Percentiles rank a stretch among this genome's conserved stretches.
phyloP scores from a whole-genome alignment of 2,113 vertebrate genomes.

The Delphinapterus leucas region DNA sequence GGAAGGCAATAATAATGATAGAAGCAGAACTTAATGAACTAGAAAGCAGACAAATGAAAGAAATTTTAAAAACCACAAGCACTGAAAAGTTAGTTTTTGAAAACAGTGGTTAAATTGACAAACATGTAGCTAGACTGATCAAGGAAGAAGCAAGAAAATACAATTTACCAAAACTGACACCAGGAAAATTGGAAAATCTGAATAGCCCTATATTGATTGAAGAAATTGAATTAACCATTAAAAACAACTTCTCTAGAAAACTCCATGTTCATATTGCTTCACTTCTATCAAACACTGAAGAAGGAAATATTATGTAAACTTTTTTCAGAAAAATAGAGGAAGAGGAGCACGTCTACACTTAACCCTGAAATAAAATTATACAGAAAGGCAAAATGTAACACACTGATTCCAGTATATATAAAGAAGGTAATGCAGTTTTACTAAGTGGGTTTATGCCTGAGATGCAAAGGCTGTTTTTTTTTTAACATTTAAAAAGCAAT shows the following conservation, averaged over 20 bases:
- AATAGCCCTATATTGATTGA: neutral
- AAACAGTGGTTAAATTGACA: neutral
- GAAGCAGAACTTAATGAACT: neutral
- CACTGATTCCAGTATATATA: neutral
- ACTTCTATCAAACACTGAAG: neutral
- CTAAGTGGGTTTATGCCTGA: neutral
- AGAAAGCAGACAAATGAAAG: neutral
- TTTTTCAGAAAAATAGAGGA: neutral
- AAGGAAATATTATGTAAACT: neutral
- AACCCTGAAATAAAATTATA: neutral
- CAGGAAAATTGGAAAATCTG: neutral
- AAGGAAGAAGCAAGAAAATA: neutral
- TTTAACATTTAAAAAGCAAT: neutral
- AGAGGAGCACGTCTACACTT: neutral
- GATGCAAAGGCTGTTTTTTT: neutral
- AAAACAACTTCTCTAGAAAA: neutral
- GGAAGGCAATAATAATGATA: neutral
- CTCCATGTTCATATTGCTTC: neutral
- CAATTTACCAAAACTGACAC: neutral
- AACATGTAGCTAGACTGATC: neutral
- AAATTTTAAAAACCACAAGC: neutral
- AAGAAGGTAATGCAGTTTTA: neutral
- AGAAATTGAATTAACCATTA: neutral
- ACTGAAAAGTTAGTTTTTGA: neutral
- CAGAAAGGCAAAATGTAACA: neutral